Percentiles rank a stretch among this genome's conserved stretches.
phyloP scores from a whole-genome alignment of 2,113 vertebrate genomes.

The Pelecanus crispus region DNA sequence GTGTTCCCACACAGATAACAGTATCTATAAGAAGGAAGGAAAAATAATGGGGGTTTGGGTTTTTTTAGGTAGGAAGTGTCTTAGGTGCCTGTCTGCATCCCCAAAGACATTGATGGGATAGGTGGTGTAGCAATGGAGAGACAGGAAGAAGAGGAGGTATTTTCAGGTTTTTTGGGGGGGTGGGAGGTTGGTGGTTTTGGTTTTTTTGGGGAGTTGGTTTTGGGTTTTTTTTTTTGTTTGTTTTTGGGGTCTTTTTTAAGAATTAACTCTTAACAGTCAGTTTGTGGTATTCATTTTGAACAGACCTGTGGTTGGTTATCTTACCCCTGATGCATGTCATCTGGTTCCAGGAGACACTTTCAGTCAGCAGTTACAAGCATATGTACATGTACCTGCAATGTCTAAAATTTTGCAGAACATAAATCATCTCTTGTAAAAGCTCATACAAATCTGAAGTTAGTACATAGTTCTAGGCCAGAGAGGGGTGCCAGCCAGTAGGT shows the following conservation, averaged over 20 bases:
- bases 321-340: background rate
- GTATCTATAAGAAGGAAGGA: background rate
- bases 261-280: background rate
- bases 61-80: background rate
- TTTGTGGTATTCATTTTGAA: background rate
- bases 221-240: too few relatives aligned
- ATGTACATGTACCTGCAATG: background rate
- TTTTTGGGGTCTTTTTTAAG: too few relatives aligned
- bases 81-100: background rate
- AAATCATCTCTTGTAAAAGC: background rate
- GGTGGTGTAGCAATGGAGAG: background rate
- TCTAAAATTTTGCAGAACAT: background rate
- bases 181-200: too few relatives aligned
- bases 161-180: background rate
- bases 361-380: background rate
- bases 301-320: background rate
- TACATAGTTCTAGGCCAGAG: background rate
- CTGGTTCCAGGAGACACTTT: background rate
- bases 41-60: accelerated
- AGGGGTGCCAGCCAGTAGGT: background rate
- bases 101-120: background rate
- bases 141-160: background rate
- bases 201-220: too few relatives aligned
- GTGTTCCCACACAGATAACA: background rate
- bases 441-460: background rate